Evolutionary conservation across 2,888 invertebrate genomes (phyloP), one percentile per base, ranked within the genome.

Genomic region (Dexiosoma caninum): DNA sequence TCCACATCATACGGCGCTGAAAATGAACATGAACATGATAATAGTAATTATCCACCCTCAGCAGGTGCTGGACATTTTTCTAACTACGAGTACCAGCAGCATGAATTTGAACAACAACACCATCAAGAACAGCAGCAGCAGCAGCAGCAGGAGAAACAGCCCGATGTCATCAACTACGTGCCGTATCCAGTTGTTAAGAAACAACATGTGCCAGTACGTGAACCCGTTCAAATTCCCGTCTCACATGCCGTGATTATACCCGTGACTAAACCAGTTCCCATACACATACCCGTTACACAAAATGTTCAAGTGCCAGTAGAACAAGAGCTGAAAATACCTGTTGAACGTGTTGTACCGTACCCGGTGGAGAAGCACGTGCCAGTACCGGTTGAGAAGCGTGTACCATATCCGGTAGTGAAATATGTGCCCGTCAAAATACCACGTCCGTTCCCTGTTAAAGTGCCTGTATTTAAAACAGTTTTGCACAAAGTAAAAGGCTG

Each of bases 351-450:
- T 8, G 93, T 95, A 0, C 95, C 95, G 0, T 93, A 94, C 84
- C 94, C 95, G 8, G 93, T 96, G 0, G 94, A 95, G 27, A 94
- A 94, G 85, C 92, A 92, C 72, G 90, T 93, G 0, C 95, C 95
- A 0, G 93, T 94, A 86, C 95, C 95, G 0, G 94, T 95, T 0
- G 93, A 94, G 85, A 95, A 94, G 85, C 94, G 94, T 83, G 92
- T 95, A 0, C 95, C 93, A 0, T 92, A 93, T 84, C 93, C 92
- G 72, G 93, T 95, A 7, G 93, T 95, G 85, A 94, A 94, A 85
- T 95, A 95, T 70, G 92, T 95, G 9, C 93, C 94, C 75, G 94
- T 95, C 2, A 93, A 95, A 84, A 93, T 95, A 35, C 95, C 95
- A 32, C 94, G 94, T 84, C 95, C 95, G 0, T 95, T 94, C 88